Evolutionary conservation across 2,113 vertebrate genomes (phyloP), one percentile per base, ranked within the genome.

Genomic region (Phrynocephalus versicolor): DNA sequence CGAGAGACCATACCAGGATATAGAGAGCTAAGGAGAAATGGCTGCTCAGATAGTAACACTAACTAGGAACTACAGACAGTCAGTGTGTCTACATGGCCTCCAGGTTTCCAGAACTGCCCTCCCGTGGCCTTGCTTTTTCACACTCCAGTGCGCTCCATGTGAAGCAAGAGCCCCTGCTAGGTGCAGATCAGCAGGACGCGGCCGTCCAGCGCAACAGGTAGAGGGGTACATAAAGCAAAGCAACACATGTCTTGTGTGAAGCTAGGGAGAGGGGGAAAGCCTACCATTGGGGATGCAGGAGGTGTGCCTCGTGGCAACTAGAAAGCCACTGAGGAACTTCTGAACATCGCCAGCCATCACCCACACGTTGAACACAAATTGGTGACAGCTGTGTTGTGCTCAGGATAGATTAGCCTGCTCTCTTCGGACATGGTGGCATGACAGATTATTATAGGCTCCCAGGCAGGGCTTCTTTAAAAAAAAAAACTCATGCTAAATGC

Each of bases 131-230:
- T 58, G 41, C 65, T 83, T 67, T 81, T 81, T 93, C 85, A 91
- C 37, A 77, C 86, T 88, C 72, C 83, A 79, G 39, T 60, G 69
- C 75, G n/a, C 60, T 84, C 81, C 82, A 88, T 1, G 55, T 82
- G 87, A 90, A 92, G 82, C 75, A 88, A 90, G 83, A 87, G 51
- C 6, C 60, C 19, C 30, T 0, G 27, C 79, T 87, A 92, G 89
- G 83, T 79, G 78, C 69, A 86, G 39, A 79, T 64, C 84, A 85
- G 71, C 81, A 88, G 88, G 82, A 62, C 73, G 62, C 23, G 84
- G 57, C 73, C 80, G 82, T 82, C 57, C 39, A 14, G 0, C 58
- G 57, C 81, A 92, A 90, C 80, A 87, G 70, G 88, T 23, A 71
- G 2, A 45, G 15, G 16, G 45, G 91, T 83, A 85, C 86, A 91